A percentile compares a stretch with the other conserved stretches of the same genome.
These are phyloP conservation scores for Zeuzera pyrina DNA, from an alignment of 2,888 invertebrate species.

Conservation along the genomic window DNA sequence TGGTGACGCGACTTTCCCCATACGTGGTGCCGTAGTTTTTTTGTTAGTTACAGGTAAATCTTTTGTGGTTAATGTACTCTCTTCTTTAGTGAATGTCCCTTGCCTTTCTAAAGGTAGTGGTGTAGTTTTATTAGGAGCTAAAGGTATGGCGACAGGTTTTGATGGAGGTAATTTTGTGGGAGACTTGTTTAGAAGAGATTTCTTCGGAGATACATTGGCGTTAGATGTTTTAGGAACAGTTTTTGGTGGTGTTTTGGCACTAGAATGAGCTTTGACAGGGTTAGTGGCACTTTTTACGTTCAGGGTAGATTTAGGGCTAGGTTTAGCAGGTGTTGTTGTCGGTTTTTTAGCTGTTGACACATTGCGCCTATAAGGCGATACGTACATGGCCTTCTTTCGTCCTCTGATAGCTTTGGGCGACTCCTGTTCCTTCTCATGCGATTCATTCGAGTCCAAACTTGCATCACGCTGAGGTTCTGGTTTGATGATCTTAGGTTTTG, in stretches of 20 bases:
- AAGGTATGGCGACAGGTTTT: constrained; percentile 33
- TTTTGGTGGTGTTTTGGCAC: constrained; percentile 43
- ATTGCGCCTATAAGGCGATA: constrained; percentile 70
- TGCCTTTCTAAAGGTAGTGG: constrained; percentile 81
- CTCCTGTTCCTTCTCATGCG: constrained; percentile 49
- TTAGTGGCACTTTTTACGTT: constrained; percentile 25
- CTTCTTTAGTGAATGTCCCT: constrained; percentile 94
- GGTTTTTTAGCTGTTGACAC: constrained; percentile 44
- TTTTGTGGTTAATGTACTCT: constrained; percentile 59
- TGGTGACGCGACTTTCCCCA: constrained; percentile 35
- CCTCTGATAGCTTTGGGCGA: constrained; percentile 76
- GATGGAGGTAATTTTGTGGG: constrained; percentile 36
- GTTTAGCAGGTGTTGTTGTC: constrained; percentile 17
- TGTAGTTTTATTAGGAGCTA: constrained; percentile 37
- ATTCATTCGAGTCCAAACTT: constrained; percentile 60
- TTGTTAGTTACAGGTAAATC: constrained; percentile 47
- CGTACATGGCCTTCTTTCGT: constrained; percentile 78
- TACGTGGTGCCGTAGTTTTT: constrained; percentile 27
- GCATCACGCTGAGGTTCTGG: constrained; percentile 53
- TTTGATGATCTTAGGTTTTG: constrained; percentile 75
- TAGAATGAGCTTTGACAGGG: constrained; percentile 33
- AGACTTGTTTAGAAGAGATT: constrained; percentile 37
- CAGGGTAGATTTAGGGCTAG: constrained; percentile 26
- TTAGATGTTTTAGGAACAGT: constrained; percentile 32
- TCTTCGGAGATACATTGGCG: constrained; percentile 51